Conservation (phyloP, 2,797 vertebrate genomes). For the Linurgus olivaceus region DNA sequence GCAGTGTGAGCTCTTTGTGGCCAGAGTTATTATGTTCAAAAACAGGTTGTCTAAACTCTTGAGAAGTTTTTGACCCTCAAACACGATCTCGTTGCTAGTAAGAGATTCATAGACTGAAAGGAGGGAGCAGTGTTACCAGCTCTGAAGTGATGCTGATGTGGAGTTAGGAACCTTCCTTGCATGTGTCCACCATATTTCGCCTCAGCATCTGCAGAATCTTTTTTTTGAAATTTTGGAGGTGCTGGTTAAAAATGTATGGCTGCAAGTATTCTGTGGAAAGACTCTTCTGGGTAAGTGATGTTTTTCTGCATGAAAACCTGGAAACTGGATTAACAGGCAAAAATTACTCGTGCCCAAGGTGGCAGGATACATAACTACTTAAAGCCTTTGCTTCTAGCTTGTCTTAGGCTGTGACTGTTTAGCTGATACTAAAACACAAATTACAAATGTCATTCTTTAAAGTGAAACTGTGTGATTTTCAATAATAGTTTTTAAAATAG, state of each 20-base stretch:
- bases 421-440: neutral
- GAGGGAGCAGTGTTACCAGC: neutral
- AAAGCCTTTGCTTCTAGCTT: neutral
- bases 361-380: neutral
- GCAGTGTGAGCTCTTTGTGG: neutral
- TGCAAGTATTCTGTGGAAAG: neutral
- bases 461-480: neutral
- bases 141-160: neutral
- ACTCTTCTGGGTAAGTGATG: neutral
- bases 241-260: neutral
- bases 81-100: fast-evolving
- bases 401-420: neutral
- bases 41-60: neutral
- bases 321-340: neutral
- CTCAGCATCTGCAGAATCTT: neutral
- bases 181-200: neutral
- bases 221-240: neutral
- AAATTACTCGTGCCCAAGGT: fast-evolving
- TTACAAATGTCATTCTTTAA: neutral
- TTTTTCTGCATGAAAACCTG: neutral
- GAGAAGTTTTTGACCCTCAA: neutral
- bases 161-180: neutral
- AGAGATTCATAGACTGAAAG: neutral
- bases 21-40: neutral
- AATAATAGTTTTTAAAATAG: neutral